Evolutionary conservation across 1,140 invertebrate genomes (phyloP).

Genomic region (Zaprionus camerounensis): DNA sequence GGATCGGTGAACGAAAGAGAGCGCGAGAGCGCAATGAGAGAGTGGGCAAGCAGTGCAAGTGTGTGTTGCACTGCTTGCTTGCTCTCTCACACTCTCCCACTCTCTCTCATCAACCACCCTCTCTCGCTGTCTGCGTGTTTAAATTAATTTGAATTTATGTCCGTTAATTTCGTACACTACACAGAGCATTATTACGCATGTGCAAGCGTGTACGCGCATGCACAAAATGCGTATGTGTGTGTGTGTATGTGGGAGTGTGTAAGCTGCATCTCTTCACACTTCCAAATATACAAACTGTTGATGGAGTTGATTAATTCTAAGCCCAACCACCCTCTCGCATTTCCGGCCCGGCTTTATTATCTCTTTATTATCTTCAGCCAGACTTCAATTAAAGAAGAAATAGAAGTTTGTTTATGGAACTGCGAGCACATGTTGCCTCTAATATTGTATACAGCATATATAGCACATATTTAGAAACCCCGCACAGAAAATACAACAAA

Average conservation of each 20-base stretch:
- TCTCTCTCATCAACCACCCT: background rate
- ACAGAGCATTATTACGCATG: background rate
- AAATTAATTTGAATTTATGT: slow-evolving; percentile 74
- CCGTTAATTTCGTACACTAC: slow-evolving; percentile 61
- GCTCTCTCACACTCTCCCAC: background rate
- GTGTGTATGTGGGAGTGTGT: background rate
- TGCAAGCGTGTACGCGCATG: background rate
- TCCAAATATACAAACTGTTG: slow-evolving; percentile 23
- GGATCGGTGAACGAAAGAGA: slow-evolving; percentile 4
- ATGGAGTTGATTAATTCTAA: slow-evolving; percentile 41
- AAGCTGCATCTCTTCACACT: slow-evolving; percentile 37
- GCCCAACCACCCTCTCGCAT: slow-evolving; percentile 22
- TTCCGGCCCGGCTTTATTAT: slow-evolving; percentile 38
- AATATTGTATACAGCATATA: background rate
- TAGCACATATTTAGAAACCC: slow-evolving; percentile 6
- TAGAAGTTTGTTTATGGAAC: slow-evolving; percentile 17
- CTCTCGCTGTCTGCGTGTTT: slow-evolving; percentile 41
- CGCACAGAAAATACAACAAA: slow-evolving; percentile 15
- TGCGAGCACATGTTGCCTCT: slow-evolving; percentile 26
- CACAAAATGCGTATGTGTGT: background rate
- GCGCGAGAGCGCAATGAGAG: slow-evolving; percentile 14
- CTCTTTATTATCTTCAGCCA: background rate
- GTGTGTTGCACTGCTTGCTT: slow-evolving; percentile 1
- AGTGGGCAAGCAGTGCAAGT: slow-evolving; percentile 18
- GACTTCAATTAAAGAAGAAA: slow-evolving; percentile 23